Conservation (phyloP, 2,797 vertebrate genomes). For the Ptychobarbus kaznakovi region DNA sequence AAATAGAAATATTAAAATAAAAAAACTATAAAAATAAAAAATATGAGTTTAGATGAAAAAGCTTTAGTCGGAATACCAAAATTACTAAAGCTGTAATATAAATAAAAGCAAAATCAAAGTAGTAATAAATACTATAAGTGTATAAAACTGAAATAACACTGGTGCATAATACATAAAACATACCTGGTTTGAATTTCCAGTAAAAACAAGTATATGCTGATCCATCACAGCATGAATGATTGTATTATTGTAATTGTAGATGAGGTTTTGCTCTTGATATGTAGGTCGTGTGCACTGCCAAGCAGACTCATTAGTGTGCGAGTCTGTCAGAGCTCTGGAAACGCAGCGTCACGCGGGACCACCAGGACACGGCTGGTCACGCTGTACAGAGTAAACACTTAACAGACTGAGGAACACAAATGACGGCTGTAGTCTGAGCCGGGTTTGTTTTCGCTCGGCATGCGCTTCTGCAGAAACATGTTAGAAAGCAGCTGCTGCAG, state of each 20-base stretch:
- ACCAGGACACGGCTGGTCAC: conserved; percentile 19
- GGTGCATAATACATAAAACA: not conserved
- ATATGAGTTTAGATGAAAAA: not conserved
- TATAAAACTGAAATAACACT: not conserved
- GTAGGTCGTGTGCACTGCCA: conserved; percentile 19
- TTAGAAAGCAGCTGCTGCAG: not conserved
- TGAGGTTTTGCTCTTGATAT: conserved; percentile 4
- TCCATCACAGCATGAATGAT: not conserved
- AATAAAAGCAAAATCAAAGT: not conserved
- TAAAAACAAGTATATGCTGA: not conserved
- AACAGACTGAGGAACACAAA: conserved; percentile 21
- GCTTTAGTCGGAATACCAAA: not conserved
- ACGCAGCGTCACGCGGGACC: not conserved
- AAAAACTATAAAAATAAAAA: not conserved
- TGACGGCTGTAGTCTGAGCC: not conserved
- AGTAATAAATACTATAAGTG: not conserved
- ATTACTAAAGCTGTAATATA: not conserved
- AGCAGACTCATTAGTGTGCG: conserved; percentile 9
- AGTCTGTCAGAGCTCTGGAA: conserved; percentile 20
- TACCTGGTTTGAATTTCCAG: not conserved
- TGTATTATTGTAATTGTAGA: not conserved
- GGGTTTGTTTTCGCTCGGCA: conserved; percentile 16
- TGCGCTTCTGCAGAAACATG: not conserved
- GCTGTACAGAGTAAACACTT: conserved; percentile 30
- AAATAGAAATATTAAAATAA: not conserved